Evolutionary conservation across 2,888 invertebrate species (phyloP), one percentile per base, ranked within the genome.

Genomic region (Thyatira batis): DNA sequence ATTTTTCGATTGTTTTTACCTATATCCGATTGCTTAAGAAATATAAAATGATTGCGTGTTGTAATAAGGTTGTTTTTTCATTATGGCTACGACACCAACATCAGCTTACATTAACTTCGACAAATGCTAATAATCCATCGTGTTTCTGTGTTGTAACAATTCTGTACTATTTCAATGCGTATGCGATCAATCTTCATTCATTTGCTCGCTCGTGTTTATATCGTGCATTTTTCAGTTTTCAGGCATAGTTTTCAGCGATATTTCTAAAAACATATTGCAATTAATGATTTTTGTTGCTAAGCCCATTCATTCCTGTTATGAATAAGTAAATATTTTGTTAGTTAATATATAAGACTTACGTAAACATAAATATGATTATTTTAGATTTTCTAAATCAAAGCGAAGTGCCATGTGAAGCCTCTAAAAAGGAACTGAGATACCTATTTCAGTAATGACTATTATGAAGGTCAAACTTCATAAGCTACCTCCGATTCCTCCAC

Each of bases 131-230:
- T 45, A 45, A 21, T 13, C 13, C 21, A 46, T 25, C 13, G 13
- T 25, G 25, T n/a, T 20, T 48, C 27, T 20, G 10, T 48, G 28
- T 39, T 39, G 17, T 39, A 17, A 39, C 48, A 17, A 48, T 27
- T 48, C 48, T 48, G 48, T 48, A 27, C 13, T 48, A 17, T 27
- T 27, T 48, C 48, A 28, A 48, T 17, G 23, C 45, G 21, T 20
- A 2, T 10, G 51, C 51, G 53, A 65, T 58, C 51, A 58, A 50
- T 65, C 55, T 54, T 63, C 53, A 57, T 62, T 48, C 51, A 49
- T 56, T 54, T 57, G 48, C 51, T 33, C 50, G 53, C 39, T 54
- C 70, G 4, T 48, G 72, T 75, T 69, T 71, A 73, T 55, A 53
- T 33, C 51, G 53, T 48, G 54, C 59, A 61, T 67, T 70, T 64